Evolutionary conservation across 2,113 vertebrate genomes (phyloP), one percentile per base, ranked within the genome.

Genomic region (Camelus bactrianus): DNA sequence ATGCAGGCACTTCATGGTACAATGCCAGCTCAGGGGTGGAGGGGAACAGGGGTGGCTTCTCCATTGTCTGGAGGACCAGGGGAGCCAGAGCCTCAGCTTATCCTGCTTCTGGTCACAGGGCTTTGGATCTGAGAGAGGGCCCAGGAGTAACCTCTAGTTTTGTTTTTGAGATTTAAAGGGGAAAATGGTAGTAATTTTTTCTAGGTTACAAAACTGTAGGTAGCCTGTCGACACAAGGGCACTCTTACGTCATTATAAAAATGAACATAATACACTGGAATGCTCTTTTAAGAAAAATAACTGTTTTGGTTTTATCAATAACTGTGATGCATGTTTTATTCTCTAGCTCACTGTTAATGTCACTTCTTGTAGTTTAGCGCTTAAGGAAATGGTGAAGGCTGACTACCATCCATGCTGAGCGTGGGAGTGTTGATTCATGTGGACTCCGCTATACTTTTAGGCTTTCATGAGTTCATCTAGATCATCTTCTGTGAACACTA

Each of bases 51-150:
- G 14, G 72, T 48, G 72, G 15, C 14, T 75, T 24, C 32, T 46
- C 17, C 7, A 4, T n/a, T 50, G 32, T 28, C 42, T 30, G 7
- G 32, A 65, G 73, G 46, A 65, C 73, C 46, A 65, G 32, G 16
- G 24, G 11, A 62, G 20, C 20, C n/a, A 1, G 0, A 10, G 64
- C 82, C 32, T n/a, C 48, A 52, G 82, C 22, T 85, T 20, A 11
- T 85, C 48, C 48, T n/a, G 13, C 82, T 10, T 0, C 28, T 46
- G 28, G 22, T 73, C 28, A 6, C 8, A 60, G 54, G 54, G 16
- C 2, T 26, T 48, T 42, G 56, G 54, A 13, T 62, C 54, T 48
- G 28, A 3, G 30, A 48, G 42, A 48, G 0, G 1, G 54, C 69
- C 38, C 7, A 32, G 54, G 54, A 24, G 84, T 35, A 14, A 1